Percentiles rank a stretch among this genome's conserved stretches.
Evolutionary conservation across 2,113 vertebrate species (phyloP).

Genomic region (Muntiacus reevesi): DNA sequence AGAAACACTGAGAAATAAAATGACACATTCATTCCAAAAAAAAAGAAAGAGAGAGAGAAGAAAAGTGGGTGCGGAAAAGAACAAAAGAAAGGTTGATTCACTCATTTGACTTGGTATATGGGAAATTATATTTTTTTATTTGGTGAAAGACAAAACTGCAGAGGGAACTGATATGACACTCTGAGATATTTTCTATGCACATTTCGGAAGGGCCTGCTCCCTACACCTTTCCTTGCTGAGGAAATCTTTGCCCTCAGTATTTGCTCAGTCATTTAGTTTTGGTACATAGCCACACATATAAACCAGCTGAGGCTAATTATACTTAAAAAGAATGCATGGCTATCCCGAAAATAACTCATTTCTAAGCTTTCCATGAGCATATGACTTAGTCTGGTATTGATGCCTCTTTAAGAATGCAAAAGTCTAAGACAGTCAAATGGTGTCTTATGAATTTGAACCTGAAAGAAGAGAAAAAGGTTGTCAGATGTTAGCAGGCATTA

Average conservation of each 20-base stretch:
- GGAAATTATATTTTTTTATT: background rate
- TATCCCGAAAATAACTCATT: background rate
- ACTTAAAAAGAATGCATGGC: background rate
- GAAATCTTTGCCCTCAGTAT: background rate
- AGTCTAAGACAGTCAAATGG: background rate
- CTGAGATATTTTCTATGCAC: background rate
- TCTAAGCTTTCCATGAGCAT: background rate
- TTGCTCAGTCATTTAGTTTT: background rate
- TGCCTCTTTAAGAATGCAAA: background rate
- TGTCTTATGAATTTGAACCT: background rate
- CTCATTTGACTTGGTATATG: background rate
- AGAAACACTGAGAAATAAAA: background rate
- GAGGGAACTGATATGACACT: background rate
- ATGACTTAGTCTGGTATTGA: background rate
- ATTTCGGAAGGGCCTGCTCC: background rate
- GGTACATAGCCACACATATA: background rate
- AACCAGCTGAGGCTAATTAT: background rate
- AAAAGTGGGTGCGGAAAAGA: background rate
- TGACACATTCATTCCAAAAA: background rate
- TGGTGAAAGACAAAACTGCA: background rate
- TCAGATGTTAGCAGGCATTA: background rate
- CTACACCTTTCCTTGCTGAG: background rate
- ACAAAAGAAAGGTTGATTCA: background rate
- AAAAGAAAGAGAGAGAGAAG: background rate
- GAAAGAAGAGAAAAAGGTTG: background rate